These are phyloP conservation scores for Alca torda DNA, from an alignment of 2,797 vertebrate genomes.

Conservation along the genomic window DNA sequence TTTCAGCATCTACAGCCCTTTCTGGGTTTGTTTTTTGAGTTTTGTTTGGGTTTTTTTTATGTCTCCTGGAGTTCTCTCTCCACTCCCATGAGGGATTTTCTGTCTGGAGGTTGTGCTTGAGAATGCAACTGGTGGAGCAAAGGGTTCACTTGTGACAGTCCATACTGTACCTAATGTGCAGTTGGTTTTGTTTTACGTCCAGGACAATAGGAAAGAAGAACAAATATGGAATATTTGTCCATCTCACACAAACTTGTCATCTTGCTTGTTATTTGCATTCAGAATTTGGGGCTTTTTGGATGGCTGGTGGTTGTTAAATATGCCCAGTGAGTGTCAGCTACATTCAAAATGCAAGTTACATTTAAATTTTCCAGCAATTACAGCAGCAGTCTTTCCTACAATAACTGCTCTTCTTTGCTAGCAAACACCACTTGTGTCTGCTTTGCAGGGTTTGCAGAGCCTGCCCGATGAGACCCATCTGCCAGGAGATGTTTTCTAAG, in stretches of 20 bases:
- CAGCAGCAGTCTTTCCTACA: background rate
- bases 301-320: background rate
- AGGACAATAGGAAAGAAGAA: background rate
- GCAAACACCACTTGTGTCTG: background rate
- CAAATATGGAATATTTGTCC: background rate
- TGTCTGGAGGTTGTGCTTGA: background rate
- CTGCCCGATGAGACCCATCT: background rate
- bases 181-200: background rate
- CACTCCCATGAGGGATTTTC: fast-evolving
- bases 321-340: background rate
- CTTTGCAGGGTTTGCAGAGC: background rate
- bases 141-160: background rate
- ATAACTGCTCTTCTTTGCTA: background rate
- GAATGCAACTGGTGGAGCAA: background rate
- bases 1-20: background rate
- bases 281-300: background rate
- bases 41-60: background rate
- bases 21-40: background rate
- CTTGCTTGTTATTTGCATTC: background rate
- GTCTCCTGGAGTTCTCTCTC: background rate
- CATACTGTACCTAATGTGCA: background rate
- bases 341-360: background rate
- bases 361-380: background rate
- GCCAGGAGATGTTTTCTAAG: background rate
- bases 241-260: background rate